These are phyloP conservation scores for Malacoctenus gilli DNA, from an alignment of 2,797 vertebrate species.

Conservation along the genomic window DNA sequence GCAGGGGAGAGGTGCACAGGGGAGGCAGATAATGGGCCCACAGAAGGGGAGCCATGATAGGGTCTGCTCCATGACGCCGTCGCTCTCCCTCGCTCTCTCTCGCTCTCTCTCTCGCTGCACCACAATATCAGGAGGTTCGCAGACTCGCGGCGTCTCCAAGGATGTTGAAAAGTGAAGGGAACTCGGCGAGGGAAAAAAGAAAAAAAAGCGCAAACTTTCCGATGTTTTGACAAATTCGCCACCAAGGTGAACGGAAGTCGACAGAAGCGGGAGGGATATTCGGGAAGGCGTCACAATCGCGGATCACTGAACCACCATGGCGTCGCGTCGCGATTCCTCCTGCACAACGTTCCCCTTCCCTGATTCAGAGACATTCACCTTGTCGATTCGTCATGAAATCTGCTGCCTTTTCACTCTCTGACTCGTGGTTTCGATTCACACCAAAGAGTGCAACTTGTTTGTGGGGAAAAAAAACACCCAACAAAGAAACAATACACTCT, in stretches of 20 bases:
- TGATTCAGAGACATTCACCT: too few relatives aligned
- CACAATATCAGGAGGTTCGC: constrained; percentile 44
- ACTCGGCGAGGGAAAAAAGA: constrained; percentile 29
- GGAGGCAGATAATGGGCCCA: constrained; percentile 75
- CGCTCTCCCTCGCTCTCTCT: constrained; percentile 35
- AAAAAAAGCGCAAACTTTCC: constrained; percentile 53
- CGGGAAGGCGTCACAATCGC: too few relatives aligned
- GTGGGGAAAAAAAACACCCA: too few relatives aligned
- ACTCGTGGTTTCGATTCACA: too few relatives aligned
- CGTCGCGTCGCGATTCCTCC: too few relatives aligned
- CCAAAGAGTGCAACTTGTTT: too few relatives aligned
- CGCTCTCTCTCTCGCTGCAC: constrained; percentile 30
- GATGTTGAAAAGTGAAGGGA: constrained; percentile 39
- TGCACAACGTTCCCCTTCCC: too few relatives aligned
- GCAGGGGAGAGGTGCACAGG: constrained; percentile 54
- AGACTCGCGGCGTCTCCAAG: constrained; percentile 30
- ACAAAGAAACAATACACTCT: too few relatives aligned
- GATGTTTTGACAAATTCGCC: constrained; percentile 18
- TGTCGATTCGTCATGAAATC: too few relatives aligned
- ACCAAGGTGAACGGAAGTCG: neutral
- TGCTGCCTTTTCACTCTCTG: too few relatives aligned
- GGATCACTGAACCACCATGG: too few relatives aligned
- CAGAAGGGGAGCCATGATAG: constrained; percentile 75
- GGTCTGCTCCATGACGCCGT: constrained; percentile 60
- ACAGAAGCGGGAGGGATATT: too few relatives aligned